phyloP scores from a whole-genome alignment of 2,888 invertebrate genomes.

The Caenorhabditis wallacei region DNA sequence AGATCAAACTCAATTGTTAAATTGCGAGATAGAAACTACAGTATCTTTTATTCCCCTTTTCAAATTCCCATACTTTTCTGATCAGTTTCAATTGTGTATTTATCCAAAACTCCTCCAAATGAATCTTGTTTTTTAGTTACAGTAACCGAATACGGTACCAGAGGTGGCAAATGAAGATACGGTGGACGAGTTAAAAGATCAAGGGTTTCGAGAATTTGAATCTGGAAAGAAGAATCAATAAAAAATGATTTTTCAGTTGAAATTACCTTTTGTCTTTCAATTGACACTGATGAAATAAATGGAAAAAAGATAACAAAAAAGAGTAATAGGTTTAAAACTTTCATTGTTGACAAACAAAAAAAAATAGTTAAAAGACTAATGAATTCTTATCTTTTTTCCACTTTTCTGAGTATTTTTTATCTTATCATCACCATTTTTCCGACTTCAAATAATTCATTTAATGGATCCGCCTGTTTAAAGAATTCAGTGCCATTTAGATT shows the following conservation, averaged over 20 bases:
- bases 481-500: constrained; percentile 14
- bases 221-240: constrained; percentile 11
- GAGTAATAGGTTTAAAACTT: constrained; percentile 6
- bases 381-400: constrained; percentile 5
- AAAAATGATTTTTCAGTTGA: not conserved
- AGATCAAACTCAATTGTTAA: not conserved
- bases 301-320: constrained; percentile 10
- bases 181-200: constrained; percentile 21
- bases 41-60: not conserved
- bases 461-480: constrained; percentile 27
- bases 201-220: constrained; percentile 17
- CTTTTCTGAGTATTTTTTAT: not conserved
- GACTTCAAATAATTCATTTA: constrained; percentile 2
- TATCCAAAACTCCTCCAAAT: constrained; percentile 19
- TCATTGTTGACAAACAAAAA: constrained; percentile 22
- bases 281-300: not conserved
- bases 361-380: not conserved
- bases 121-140: not conserved
- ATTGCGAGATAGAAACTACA: not conserved
- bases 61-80: constrained; percentile 7
- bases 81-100: constrained; percentile 7
- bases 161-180: constrained; percentile 2
- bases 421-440: no score
- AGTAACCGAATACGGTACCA: not conserved
- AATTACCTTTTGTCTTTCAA: constrained; percentile 42